Conservation (phyloP, 2,888 invertebrate species). For the Sphaerophoria taeniata region DNA sequence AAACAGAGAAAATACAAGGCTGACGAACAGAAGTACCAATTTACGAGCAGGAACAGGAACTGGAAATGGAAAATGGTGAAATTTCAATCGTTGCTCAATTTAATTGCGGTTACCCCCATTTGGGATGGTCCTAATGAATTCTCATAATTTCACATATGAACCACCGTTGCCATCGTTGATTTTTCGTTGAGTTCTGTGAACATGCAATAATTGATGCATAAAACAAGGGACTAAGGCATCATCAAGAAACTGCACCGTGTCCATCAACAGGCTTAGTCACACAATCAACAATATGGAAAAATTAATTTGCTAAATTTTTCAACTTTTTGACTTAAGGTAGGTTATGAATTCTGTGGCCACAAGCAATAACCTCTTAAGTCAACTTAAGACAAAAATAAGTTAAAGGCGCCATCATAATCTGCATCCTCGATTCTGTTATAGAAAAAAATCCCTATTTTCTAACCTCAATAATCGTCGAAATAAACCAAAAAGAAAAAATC, state of each 20-base stretch:
- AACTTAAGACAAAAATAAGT: constrained; percentile 13
- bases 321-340: too few species aligned
- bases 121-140: too few species aligned
- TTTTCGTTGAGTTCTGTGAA: too few species aligned
- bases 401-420: not conserved
- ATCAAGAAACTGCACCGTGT: too few species aligned
- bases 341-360: not conserved
- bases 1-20: not conserved
- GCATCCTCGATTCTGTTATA: not conserved
- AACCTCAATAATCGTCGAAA: not conserved
- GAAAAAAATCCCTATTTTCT: not conserved
- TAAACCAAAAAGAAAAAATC: constrained; percentile 8
- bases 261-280: too few species aligned
- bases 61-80: constrained; percentile 26
- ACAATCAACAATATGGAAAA: too few species aligned
- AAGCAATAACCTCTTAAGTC: constrained; percentile 20
- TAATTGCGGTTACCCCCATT: constrained; percentile 50
- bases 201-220: too few species aligned
- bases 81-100: constrained; percentile 63
- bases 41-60: constrained; percentile 18
- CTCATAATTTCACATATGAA: too few species aligned
- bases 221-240: too few species aligned
- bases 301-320: too few species aligned
- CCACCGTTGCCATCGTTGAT: too few species aligned
- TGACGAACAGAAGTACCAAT: constrained; percentile 15